phyloP scores from a whole-genome alignment of 2,797 vertebrate genomes.

The Clarias fuscus region DNA sequence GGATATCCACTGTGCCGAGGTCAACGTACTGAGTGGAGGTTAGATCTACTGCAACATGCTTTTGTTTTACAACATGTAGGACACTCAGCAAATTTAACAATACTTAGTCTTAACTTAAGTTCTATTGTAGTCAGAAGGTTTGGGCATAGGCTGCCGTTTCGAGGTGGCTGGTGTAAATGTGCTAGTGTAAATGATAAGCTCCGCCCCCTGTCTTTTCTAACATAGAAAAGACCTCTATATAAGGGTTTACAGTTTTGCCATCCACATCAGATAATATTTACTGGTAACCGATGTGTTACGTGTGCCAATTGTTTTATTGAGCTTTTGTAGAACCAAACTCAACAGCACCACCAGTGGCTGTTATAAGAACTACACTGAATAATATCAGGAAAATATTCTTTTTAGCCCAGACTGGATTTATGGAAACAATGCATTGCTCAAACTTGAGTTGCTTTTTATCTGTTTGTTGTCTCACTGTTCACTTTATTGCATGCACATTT shows the following conservation, averaged over 20 bases:
- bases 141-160: background rate
- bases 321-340: background rate
- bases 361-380: background rate
- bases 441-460: background rate
- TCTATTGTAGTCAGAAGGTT: too few relatives aligned
- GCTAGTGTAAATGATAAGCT: background rate
- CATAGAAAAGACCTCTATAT: background rate
- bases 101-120: background rate
- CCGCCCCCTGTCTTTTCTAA: background rate
- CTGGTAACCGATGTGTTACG: background rate
- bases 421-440: background rate
- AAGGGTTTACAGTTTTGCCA: background rate
- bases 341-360: background rate
- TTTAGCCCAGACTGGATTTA: background rate
- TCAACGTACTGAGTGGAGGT: conserved; percentile 13
- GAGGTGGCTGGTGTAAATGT: too few relatives aligned
- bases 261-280: background rate
- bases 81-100: background rate
- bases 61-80: background rate
- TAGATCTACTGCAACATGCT: background rate
- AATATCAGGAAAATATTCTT: background rate
- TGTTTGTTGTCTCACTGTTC: background rate
- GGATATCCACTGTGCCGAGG: conserved; percentile 6
- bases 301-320: background rate
- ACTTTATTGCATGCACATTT: background rate